These are phyloP conservation scores for Enteromius unitaeniatus DNA, from an alignment of 2,797 vertebrate genomes.

Conservation along the genomic window DNA sequence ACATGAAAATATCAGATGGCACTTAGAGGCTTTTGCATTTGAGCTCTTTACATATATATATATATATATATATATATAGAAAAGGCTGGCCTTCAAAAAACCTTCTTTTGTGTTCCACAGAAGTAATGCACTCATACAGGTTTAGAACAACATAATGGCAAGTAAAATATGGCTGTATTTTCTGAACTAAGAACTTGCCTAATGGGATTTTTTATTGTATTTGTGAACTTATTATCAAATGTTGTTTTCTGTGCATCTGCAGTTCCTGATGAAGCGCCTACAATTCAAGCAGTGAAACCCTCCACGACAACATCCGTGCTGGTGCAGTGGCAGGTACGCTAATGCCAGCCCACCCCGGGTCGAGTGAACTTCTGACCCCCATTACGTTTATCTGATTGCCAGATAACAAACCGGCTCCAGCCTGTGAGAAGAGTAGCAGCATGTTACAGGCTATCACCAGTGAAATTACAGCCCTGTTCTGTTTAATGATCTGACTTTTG, in stretches of 20 bases:
- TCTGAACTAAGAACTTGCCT: background rate
- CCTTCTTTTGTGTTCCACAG: background rate
- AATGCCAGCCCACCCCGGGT: conserved; percentile 18
- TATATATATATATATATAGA: background rate
- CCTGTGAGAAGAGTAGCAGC: conserved; percentile 31
- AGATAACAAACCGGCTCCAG: conserved; percentile 41
- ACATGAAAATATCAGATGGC: too few relatives aligned
- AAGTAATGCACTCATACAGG: too few relatives aligned
- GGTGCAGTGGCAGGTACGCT: conserved; percentile 93
- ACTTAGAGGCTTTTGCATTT: too few relatives aligned
- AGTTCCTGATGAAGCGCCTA: conserved; percentile 91
- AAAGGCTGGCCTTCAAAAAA: background rate
- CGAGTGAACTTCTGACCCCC: conserved; percentile 33
- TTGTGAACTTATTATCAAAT: conserved; percentile 3
- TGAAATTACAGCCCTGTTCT: conserved; percentile 63
- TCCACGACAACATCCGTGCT: conserved; percentile 93
- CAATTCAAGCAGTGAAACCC: conserved; percentile 86
- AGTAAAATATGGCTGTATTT: background rate
- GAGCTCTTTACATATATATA: background rate
- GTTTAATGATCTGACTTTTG: conserved; percentile 62
- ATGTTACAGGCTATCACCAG: conserved; percentile 48
- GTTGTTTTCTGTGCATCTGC: conserved; percentile 48
- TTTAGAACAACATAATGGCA: background rate
- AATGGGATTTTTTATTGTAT: background rate
- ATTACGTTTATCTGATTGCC: conserved; percentile 37